phyloP scores from a whole-genome alignment of 2,113 vertebrate genomes.

The Cyprinodon variegatus region DNA sequence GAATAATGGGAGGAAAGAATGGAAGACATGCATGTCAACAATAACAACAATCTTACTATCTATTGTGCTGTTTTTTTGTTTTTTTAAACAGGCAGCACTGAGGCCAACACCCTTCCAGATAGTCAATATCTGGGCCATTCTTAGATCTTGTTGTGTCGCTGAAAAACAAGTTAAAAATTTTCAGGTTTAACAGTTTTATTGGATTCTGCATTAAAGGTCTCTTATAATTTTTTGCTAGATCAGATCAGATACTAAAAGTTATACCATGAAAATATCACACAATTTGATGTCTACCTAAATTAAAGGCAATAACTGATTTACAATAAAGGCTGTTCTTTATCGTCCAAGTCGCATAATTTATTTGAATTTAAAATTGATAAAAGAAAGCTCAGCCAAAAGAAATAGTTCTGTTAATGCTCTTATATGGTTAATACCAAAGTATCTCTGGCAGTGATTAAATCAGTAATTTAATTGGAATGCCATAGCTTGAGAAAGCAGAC shows the following conservation, averaged over 20 bases:
- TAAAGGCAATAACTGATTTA: background rate
- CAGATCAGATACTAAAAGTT: background rate
- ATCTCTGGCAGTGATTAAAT: background rate
- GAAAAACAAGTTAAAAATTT: background rate
- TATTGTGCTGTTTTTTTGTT: conserved; percentile 12
- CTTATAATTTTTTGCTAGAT: no score
- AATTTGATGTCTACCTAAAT: background rate
- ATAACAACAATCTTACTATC: conserved; percentile 24
- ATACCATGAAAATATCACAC: background rate
- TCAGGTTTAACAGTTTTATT: background rate
- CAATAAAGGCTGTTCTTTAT: background rate
- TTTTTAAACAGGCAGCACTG: conserved; percentile 37
- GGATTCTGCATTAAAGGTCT: background rate
- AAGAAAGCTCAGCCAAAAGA: background rate
- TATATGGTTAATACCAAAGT: background rate
- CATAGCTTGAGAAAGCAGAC: background rate
- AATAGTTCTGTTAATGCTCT: background rate
- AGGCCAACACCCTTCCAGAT: background rate
- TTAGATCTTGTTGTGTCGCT: background rate
- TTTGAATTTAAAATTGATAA: background rate
- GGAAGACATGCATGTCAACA: conserved; percentile 35
- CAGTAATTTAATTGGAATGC: background rate
- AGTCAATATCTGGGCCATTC: background rate
- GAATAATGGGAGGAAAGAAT: conserved; percentile 32
- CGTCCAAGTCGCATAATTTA: background rate